Conservation (phyloP, 2,113 vertebrate genomes). For the Dendropsophus ebraccatus region DNA sequence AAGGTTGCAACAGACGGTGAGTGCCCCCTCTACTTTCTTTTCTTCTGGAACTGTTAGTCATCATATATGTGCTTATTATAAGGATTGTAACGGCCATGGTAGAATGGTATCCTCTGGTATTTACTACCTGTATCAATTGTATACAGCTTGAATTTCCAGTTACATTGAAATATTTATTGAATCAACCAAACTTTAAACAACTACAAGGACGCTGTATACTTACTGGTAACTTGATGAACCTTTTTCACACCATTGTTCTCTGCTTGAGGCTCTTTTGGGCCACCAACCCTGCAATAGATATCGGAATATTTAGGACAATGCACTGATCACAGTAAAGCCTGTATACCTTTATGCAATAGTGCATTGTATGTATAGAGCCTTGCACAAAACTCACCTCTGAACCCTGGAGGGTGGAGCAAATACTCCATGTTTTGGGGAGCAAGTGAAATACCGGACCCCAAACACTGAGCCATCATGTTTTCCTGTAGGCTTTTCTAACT, state of each 20-base stretch:
- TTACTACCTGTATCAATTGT: background rate
- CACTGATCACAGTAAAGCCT: background rate
- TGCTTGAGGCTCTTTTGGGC: conserved; percentile 78
- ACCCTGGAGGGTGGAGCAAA: conserved; percentile 90
- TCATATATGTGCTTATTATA: background rate
- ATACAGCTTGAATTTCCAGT: background rate
- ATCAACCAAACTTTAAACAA: background rate
- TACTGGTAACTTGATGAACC: conserved; percentile 91
- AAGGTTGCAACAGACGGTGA: no score
- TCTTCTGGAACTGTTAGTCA: no score
- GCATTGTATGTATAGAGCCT: background rate
- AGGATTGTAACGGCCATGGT: background rate
- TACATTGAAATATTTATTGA: background rate
- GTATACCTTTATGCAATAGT: background rate
- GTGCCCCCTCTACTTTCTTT: no score
- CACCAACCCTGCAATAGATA: conserved; percentile 77
- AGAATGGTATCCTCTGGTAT: background rate
- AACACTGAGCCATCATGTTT: conserved; percentile 92
- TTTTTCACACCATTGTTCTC: conserved; percentile 83
- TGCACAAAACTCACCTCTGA: conserved; percentile 79
- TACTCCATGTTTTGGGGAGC: conserved; percentile 85
- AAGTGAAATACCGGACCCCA: conserved; percentile 89
- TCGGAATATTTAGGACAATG: background rate
- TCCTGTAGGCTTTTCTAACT: conserved; percentile 86
- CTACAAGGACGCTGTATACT: conserved; percentile 59